Conservation (phyloP, 2,113 vertebrate genomes). For the Cololabis saira region DNA sequence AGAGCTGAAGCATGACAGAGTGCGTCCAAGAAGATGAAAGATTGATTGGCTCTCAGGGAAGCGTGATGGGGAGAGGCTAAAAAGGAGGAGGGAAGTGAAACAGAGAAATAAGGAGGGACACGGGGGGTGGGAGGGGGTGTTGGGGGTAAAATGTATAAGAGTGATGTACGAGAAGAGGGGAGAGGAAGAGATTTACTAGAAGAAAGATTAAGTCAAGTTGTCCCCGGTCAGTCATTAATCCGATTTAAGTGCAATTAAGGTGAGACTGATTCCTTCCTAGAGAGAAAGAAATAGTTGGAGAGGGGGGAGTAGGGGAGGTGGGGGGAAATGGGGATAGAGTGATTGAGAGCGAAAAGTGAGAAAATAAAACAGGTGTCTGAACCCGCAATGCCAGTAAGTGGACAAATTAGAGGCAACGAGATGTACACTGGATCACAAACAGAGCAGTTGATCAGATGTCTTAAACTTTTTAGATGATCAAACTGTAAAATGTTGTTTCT, state of each 20-base stretch:
- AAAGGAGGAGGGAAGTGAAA: conserved; percentile 17
- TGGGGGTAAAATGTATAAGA: conserved; percentile 64
- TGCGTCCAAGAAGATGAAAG: conserved; percentile 49
- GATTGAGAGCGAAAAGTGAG: conserved; percentile 66
- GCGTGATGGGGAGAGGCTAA: conserved; percentile 27
- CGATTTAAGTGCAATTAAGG: conserved; percentile 85
- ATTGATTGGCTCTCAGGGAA: conserved; percentile 28
- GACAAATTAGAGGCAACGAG: conserved; percentile 8
- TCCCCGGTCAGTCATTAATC: conserved; percentile 85
- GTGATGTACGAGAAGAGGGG: conserved; percentile 67
- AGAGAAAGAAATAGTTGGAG: conserved; percentile 75
- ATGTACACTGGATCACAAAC: not conserved
- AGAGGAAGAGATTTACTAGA: conserved; percentile 78
- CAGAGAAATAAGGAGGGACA: conserved; percentile 5
- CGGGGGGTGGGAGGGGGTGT: conserved; percentile 1
- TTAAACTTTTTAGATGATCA: not conserved
- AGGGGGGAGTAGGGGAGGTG: conserved; percentile 47
- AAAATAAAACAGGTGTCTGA: conserved; percentile 53
- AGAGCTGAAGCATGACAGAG: conserved; percentile 52
- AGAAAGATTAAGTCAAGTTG: conserved; percentile 84
- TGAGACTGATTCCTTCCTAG: conserved; percentile 81
- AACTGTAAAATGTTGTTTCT: conserved; percentile 4
- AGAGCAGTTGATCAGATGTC: not conserved
- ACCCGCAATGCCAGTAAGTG: conserved; percentile 24
- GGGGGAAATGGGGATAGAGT: conserved; percentile 43